Evolutionary conservation across 2,113 vertebrate species (phyloP).

Genomic region (Semnornis frantzii): DNA sequence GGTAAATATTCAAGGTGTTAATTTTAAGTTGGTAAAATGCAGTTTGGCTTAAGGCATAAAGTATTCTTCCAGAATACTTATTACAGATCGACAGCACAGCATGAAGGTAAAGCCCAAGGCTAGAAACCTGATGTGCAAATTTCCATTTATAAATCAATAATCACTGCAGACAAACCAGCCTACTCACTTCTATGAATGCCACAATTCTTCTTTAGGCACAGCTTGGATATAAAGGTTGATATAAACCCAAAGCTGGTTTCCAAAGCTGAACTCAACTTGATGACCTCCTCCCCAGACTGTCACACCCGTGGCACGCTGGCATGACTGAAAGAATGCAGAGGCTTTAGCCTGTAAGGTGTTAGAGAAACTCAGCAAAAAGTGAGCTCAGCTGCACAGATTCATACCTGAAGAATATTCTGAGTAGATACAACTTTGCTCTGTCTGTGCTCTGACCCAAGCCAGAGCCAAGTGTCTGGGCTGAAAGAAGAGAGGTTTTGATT

Average conservation of each 20-base stretch:
- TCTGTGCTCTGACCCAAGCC: background rate
- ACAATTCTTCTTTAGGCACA: background rate
- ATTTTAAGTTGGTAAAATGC: conserved; percentile 4
- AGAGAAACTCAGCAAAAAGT: background rate
- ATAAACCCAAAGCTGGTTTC: background rate
- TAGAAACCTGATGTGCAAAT: background rate
- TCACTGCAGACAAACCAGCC: background rate
- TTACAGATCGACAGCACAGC: background rate
- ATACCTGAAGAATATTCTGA: fast-evolving
- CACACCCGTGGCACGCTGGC: background rate
- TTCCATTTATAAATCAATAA: conserved; percentile 39
- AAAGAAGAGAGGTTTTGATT: background rate
- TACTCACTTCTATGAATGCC: background rate
- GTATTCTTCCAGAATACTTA: background rate
- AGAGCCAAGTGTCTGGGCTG: background rate
- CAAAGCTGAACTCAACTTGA: background rate
- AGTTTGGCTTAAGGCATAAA: background rate
- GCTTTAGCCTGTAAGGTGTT: background rate
- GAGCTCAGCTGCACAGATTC: background rate
- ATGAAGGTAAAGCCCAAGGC: conserved; percentile 5
- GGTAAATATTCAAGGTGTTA: conserved; percentile 15
- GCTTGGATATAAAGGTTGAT: background rate
- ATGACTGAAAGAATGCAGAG: background rate
- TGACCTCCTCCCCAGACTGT: fast-evolving
- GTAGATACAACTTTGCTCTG: background rate